These are phyloP conservation scores for Hesperia comma DNA, from an alignment of 2,888 invertebrate genomes.

Conservation along the genomic window DNA sequence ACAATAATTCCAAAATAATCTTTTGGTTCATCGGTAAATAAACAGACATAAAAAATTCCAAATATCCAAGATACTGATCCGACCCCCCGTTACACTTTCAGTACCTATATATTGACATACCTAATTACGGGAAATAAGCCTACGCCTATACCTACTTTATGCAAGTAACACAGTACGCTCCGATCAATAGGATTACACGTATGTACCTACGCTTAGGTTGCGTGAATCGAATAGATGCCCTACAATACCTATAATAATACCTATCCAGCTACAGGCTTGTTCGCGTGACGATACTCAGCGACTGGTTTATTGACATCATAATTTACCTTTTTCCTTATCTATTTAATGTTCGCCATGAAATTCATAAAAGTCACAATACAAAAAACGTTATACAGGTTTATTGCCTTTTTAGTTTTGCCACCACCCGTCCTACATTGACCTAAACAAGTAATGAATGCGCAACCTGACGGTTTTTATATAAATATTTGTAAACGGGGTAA, in stretches of 20 bases:
- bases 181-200: slow-evolving; percentile 49
- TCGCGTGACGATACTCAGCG: slow-evolving; percentile 45
- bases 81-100: too few species aligned
- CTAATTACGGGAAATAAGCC: background rate
- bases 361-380: slow-evolving; percentile 40
- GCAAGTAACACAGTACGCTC: slow-evolving; percentile 18
- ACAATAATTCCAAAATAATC: too few species aligned
- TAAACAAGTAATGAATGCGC: slow-evolving; percentile 17
- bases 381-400: slow-evolving; percentile 33
- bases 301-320: slow-evolving; percentile 45
- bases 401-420: slow-evolving; percentile 31
- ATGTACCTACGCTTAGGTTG: slow-evolving; percentile 44
- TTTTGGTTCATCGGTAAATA: too few species aligned
- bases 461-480: background rate
- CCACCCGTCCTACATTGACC: slow-evolving; percentile 16
- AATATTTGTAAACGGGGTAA: background rate
- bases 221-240: slow-evolving; percentile 45
- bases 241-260: slow-evolving; percentile 37
- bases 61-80: too few species aligned
- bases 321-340: slow-evolving; percentile 44
- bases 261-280: slow-evolving; percentile 15
- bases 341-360: slow-evolving; percentile 42
- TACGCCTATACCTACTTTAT: slow-evolving; percentile 15
- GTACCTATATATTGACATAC: background rate
- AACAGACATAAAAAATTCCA: too few species aligned